phyloP scores from a whole-genome alignment of 64 coral and sea anemone species.

The Catalaphyllia jardinei region DNA sequence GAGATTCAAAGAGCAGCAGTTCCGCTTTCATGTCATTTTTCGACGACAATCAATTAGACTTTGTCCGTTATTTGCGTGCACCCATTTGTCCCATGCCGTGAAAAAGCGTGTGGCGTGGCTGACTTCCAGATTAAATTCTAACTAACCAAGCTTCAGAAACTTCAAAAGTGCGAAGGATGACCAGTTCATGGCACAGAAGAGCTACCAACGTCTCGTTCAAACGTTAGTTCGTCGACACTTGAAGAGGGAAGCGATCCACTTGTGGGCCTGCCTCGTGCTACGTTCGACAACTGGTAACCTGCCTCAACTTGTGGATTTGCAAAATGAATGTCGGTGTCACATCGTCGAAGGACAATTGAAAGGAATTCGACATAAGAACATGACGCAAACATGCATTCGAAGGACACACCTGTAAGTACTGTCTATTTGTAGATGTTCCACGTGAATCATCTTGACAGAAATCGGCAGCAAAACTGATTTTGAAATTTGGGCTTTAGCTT shows the following conservation, averaged over 20 bases:
- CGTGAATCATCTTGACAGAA: background rate
- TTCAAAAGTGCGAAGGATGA: background rate
- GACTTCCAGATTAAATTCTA: background rate
- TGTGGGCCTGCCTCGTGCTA: background rate
- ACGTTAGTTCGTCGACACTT: background rate
- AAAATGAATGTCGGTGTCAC: background rate
- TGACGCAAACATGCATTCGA: background rate
- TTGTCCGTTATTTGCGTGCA: background rate
- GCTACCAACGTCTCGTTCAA: background rate
- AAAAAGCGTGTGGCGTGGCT: slow-evolving; percentile 24
- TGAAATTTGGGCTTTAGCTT: background rate
- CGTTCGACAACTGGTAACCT: background rate
- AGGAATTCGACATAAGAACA: background rate
- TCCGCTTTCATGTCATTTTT: background rate
- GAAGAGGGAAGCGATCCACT: background rate
- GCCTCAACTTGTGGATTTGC: background rate
- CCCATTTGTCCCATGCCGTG: background rate
- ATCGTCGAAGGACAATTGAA: background rate
- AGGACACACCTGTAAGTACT: background rate
- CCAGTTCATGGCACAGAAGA: background rate
- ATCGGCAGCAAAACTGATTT: too few species aligned
- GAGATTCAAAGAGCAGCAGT: background rate
- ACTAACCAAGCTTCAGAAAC: background rate
- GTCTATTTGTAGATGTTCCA: background rate
- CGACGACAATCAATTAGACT: background rate